Evolutionary conservation across 2,113 vertebrate species (phyloP).

Genomic region (Jacana jacana): DNA sequence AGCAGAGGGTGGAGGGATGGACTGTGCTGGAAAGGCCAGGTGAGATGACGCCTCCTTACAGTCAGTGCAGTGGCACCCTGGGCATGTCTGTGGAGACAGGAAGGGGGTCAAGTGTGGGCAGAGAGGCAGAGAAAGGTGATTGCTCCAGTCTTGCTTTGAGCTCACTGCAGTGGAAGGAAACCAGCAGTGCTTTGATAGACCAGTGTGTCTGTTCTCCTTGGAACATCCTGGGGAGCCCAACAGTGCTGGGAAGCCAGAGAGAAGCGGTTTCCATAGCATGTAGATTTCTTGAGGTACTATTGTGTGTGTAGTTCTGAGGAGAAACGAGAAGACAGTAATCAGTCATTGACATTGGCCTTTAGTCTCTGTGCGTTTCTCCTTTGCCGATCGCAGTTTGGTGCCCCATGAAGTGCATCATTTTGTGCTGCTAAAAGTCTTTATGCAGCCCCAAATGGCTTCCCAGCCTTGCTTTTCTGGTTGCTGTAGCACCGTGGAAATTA

Average conservation of each 20-base stretch:
- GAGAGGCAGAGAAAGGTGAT: not conserved
- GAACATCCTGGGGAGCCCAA: not conserved
- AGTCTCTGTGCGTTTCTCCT: not conserved
- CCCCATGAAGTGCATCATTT: not conserved
- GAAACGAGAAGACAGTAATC: not conserved
- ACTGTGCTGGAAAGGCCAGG: not conserved
- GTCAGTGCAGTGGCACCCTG: not conserved
- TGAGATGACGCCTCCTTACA: not conserved
- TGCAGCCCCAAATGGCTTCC: not conserved
- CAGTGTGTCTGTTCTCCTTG: not conserved
- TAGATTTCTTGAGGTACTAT: not conserved
- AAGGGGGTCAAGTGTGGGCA: not conserved
- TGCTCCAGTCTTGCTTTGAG: not conserved
- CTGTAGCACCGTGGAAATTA: not conserved
- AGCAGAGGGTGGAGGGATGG: not conserved
- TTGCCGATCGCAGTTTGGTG: not conserved
- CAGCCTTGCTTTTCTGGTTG: not conserved
- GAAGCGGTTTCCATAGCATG: not conserved
- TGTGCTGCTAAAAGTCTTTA: not conserved
- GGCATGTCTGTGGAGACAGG: not conserved
- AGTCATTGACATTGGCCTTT: not conserved
- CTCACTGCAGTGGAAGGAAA: not conserved
- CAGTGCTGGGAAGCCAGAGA: not conserved
- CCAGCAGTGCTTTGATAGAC: not conserved
- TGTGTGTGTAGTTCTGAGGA: not conserved